Evolutionary conservation across 2,113 vertebrate species (phyloP).

Genomic region (Tragelaphus scriptus): DNA sequence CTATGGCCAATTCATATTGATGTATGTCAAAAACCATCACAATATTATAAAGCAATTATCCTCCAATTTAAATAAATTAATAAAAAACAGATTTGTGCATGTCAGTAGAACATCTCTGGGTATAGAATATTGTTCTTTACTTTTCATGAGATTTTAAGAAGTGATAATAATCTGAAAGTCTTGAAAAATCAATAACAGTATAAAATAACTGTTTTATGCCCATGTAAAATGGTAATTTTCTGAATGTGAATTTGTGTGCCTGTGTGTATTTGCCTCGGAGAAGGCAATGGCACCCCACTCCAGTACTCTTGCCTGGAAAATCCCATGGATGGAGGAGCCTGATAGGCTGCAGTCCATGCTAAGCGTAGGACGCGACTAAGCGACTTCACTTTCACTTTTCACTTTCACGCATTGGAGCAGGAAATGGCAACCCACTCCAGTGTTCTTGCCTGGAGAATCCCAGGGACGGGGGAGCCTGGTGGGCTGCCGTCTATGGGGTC

Average conservation of each 20-base stretch:
- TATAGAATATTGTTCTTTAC: conserved; percentile 34
- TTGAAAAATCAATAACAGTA: conserved; percentile 44
- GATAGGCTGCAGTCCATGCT: too few relatives aligned
- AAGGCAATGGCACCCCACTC: too few relatives aligned
- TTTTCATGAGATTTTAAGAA: conserved; percentile 42
- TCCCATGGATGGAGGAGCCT: too few relatives aligned
- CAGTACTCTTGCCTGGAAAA: too few relatives aligned
- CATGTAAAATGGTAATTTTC: background rate
- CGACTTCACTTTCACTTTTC: too few relatives aligned
- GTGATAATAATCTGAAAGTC: background rate
- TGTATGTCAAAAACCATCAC: background rate
- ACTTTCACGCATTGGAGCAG: too few relatives aligned
- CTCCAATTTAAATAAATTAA: background rate
- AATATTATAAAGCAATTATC: background rate
- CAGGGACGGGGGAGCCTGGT: too few relatives aligned
- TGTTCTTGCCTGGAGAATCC: too few relatives aligned
- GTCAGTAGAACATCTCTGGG: conserved; percentile 39
- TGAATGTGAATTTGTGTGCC: background rate
- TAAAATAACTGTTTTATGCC: background rate
- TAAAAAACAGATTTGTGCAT: conserved; percentile 33
- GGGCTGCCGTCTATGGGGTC: too few relatives aligned
- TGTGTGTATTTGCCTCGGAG: background rate
- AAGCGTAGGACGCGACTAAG: too few relatives aligned
- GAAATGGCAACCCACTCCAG: too few relatives aligned
- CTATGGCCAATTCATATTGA: background rate